Evolutionary conservation across 2,888 invertebrate species (phyloP).

Genomic region (Orgyia antiqua): DNA sequence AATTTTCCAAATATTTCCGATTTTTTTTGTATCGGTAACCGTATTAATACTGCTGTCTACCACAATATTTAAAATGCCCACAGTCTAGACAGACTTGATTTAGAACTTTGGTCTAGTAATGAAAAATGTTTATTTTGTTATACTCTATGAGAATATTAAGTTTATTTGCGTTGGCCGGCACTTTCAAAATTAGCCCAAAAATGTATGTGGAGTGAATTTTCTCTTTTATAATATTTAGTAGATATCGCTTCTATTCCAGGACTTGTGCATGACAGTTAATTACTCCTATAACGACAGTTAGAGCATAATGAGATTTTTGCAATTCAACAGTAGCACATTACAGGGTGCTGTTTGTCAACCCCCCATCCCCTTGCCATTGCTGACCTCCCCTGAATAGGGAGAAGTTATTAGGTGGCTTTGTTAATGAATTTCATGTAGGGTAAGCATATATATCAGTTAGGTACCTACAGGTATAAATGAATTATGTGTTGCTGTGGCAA

Average conservation of each 20-base stretch:
- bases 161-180: too few relatives aligned
- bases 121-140: too few relatives aligned
- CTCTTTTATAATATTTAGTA: too few relatives aligned
- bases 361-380: constrained; percentile 19
- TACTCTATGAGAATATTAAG: too few relatives aligned
- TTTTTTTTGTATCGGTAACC: too few relatives aligned
- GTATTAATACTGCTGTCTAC: too few relatives aligned
- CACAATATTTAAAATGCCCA: too few relatives aligned
- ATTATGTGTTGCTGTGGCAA: constrained; percentile 23
- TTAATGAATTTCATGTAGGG: constrained; percentile 59
- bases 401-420: constrained; percentile 59
- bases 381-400: constrained; percentile 33
- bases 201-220: too few relatives aligned
- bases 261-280: constrained; percentile 56
- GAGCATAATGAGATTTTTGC: constrained; percentile 77
- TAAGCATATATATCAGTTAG: constrained; percentile 30
- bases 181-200: too few relatives aligned
- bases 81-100: too few relatives aligned
- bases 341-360: constrained; percentile 63
- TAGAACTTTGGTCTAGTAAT: too few relatives aligned
- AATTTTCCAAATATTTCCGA: too few relatives aligned
- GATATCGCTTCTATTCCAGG: constrained; percentile 30
- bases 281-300: constrained; percentile 77
- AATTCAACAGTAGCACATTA: constrained; percentile 75
- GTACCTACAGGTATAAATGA: constrained; percentile 29